Conservation (phyloP, 2,113 vertebrate genomes). For the Zootoca vivipara region DNA sequence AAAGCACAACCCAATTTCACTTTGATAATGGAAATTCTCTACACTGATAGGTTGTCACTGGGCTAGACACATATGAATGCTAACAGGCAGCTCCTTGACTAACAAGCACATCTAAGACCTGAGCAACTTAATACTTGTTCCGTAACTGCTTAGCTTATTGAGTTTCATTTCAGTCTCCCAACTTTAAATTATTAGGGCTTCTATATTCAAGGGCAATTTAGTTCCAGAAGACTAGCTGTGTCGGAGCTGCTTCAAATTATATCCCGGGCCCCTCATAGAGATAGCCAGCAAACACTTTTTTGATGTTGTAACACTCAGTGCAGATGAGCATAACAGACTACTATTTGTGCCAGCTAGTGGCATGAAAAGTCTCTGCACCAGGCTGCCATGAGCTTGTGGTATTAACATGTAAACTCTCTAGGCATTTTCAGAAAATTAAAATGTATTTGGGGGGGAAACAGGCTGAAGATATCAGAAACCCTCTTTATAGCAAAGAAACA, state of each 20-base stretch:
- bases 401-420: background rate
- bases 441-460: too few species aligned
- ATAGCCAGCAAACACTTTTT: background rate
- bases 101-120: background rate
- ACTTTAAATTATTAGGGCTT: background rate
- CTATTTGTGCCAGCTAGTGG: background rate
- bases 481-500: too few species aligned
- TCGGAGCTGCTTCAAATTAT: background rate
- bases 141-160: background rate
- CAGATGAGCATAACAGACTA: too few species aligned
- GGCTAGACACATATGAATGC: background rate
- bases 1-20: background rate
- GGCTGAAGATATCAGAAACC: too few species aligned
- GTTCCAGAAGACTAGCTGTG: background rate
- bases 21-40: background rate
- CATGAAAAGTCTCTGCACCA: background rate
- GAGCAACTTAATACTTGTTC: background rate
- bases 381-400: background rate
- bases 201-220: conserved; percentile 5
- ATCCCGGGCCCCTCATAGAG: background rate
- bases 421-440: background rate
- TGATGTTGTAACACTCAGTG: background rate
- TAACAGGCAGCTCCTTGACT: background rate
- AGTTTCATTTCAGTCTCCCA: background rate
- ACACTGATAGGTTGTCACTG: background rate